phyloP scores from a whole-genome alignment of 2,888 invertebrate genomes.

The Limnephilus marmoratus region DNA sequence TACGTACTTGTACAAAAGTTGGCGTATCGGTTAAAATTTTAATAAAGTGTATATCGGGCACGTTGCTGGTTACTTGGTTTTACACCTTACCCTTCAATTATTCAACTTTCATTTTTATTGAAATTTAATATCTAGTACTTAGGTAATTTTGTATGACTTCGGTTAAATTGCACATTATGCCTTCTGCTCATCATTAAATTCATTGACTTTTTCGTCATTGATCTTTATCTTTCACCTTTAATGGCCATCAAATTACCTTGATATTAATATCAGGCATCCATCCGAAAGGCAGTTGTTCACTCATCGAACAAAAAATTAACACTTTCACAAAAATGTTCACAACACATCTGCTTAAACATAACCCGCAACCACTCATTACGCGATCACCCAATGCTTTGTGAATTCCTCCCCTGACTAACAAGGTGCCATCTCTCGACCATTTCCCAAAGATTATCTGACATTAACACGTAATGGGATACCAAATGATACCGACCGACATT shows the following conservation, averaged over 20 bases:
- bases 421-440: slow-evolving; percentile 30
- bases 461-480: slow-evolving; percentile 25
- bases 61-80: background rate
- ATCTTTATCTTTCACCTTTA: background rate
- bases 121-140: background rate
- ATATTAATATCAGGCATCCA: background rate
- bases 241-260: background rate
- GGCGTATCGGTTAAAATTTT: background rate
- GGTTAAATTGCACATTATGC: background rate
- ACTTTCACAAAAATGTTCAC: background rate
- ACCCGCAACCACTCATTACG: slow-evolving; percentile 6
- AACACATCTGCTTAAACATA: slow-evolving; percentile 34
- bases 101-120: background rate
- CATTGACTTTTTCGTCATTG: background rate
- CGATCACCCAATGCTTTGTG: slow-evolving; percentile 10
- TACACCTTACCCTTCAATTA: background rate
- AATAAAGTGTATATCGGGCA: background rate
- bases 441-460: slow-evolving; percentile 7
- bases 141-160: background rate
- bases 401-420: slow-evolving; percentile 17
- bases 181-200: background rate
- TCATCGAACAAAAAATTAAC: background rate
- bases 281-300: background rate
- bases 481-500: slow-evolving; percentile 30
- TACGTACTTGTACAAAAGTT: too few species aligned